Conservation (phyloP, 1,140 invertebrate genomes). For the Drosophila chauvacae region DNA sequence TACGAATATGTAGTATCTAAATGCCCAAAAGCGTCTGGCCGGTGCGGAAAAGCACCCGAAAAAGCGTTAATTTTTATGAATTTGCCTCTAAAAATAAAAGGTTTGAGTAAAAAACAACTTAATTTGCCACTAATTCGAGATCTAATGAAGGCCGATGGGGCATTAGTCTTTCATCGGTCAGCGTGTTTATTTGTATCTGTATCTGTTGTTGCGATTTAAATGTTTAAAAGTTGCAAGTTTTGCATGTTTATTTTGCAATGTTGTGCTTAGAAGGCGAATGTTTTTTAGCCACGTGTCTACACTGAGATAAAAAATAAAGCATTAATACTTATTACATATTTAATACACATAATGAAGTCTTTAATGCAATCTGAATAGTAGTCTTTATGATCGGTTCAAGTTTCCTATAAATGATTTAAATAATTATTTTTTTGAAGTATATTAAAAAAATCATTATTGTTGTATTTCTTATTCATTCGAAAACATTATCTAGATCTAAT, state of each 20-base stretch:
- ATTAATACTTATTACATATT: too few relatives aligned
- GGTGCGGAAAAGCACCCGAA: constrained; percentile 51
- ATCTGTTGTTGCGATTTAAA: constrained; percentile 33
- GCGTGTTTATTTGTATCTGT: constrained; percentile 11
- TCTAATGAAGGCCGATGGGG: constrained; percentile 48
- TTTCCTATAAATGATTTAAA: too few relatives aligned
- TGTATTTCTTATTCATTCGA: too few relatives aligned
- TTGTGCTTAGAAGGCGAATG: constrained; percentile 56
- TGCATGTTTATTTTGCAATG: constrained; percentile 51
- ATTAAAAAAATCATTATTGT: too few relatives aligned
- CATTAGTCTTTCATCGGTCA: constrained; percentile 44
- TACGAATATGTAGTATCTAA: constrained; percentile 29
- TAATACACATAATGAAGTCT: too few relatives aligned
- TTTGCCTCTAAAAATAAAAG: constrained; percentile 46
- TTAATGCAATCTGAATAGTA: too few relatives aligned
- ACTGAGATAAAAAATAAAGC: neutral
- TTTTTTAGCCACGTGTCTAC: constrained; percentile 42
- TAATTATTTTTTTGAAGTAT: too few relatives aligned
- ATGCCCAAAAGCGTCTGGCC: constrained; percentile 19
- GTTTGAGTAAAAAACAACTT: constrained; percentile 39
- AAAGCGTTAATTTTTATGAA: constrained; percentile 57
- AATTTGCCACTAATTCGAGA: constrained; percentile 58
- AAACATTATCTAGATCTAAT: too few relatives aligned
- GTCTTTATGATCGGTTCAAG: too few relatives aligned
- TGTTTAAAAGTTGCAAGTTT: constrained; percentile 54